Evolutionary conservation across 2,888 invertebrate genomes (phyloP).

Genomic region (Drosophila anomalata): DNA sequence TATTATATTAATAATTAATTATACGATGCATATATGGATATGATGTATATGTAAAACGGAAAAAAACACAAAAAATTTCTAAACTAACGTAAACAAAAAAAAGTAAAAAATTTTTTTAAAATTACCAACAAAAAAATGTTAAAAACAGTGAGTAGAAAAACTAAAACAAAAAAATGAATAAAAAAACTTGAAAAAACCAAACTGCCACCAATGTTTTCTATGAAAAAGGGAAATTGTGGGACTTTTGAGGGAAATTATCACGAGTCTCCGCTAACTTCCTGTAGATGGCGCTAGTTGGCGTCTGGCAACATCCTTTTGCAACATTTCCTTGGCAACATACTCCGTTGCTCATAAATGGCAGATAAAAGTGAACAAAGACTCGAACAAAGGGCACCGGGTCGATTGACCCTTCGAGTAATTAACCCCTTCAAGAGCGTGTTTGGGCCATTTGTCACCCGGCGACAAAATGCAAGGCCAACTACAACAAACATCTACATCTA

Average conservation of each 20-base stretch:
- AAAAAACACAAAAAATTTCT: slow-evolving; percentile 53
- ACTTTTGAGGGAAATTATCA: neutral
- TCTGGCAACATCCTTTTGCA: neutral
- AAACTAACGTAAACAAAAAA: slow-evolving; percentile 77
- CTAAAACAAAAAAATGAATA: slow-evolving; percentile 76
- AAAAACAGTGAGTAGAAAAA: slow-evolving; percentile 76
- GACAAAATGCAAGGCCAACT: slow-evolving; percentile 51
- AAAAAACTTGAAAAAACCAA: slow-evolving; percentile 76
- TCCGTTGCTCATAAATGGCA: neutral
- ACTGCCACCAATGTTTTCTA: neutral
- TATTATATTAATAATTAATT: slow-evolving; percentile 79
- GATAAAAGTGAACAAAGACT: neutral
- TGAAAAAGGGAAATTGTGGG: neutral
- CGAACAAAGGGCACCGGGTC: slow-evolving; percentile 10
- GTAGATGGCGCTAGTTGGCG: slow-evolving; percentile 6
- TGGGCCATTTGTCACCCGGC: slow-evolving; percentile 64
- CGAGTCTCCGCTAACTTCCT: neutral
- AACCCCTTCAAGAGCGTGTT: slow-evolving; percentile 51
- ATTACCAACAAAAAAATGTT: slow-evolving; percentile 71
- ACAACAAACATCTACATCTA: slow-evolving; percentile 24
- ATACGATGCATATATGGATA: slow-evolving; percentile 60
- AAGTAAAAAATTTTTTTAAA: slow-evolving; percentile 69
- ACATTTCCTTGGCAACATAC: neutral
- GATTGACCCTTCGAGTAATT: slow-evolving; percentile 67
- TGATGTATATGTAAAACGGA: slow-evolving; percentile 52